These are phyloP conservation scores for Neodontobutis hainanensis DNA, from an alignment of 2,113 vertebrate species.

Conservation along the genomic window DNA sequence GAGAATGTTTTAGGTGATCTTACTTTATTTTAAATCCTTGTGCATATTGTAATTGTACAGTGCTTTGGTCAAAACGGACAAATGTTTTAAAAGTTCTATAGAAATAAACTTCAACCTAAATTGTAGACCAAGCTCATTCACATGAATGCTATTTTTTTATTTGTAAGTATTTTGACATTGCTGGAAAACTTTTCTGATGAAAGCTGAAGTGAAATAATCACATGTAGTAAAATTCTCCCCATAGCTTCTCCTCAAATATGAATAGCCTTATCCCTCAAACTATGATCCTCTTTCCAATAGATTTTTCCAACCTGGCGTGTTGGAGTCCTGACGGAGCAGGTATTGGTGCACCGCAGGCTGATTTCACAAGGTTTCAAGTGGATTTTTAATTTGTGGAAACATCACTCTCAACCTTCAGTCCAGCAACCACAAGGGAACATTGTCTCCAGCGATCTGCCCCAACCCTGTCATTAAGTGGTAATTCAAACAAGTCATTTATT, in stretches of 20 bases:
- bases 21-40: too few species aligned
- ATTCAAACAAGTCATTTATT: conserved; percentile 62
- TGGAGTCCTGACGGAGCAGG: conserved; percentile 69
- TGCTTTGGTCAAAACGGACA: too few species aligned
- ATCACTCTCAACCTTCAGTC: conserved; percentile 52
- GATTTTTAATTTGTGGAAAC: conserved; percentile 71
- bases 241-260: conserved; percentile 13
- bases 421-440: conserved; percentile 60
- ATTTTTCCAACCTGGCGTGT: conserved; percentile 63
- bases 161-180: not conserved
- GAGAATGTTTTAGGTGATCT: too few species aligned
- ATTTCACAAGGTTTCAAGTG: conserved; percentile 65
- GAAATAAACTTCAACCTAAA: too few species aligned
- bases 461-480: conserved; percentile 66
- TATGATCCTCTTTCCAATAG: not conserved
- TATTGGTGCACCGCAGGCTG: conserved; percentile 61
- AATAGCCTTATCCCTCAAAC: not conserved
- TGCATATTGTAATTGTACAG: too few species aligned
- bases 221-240: not conserved
- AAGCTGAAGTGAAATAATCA: not conserved
- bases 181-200: not conserved
- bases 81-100: too few species aligned
- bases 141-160: not conserved
- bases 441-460: conserved; percentile 60
- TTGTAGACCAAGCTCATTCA: too few species aligned